Conservation (phyloP, 2,797 vertebrate species). For the Malacoctenus gilli region DNA sequence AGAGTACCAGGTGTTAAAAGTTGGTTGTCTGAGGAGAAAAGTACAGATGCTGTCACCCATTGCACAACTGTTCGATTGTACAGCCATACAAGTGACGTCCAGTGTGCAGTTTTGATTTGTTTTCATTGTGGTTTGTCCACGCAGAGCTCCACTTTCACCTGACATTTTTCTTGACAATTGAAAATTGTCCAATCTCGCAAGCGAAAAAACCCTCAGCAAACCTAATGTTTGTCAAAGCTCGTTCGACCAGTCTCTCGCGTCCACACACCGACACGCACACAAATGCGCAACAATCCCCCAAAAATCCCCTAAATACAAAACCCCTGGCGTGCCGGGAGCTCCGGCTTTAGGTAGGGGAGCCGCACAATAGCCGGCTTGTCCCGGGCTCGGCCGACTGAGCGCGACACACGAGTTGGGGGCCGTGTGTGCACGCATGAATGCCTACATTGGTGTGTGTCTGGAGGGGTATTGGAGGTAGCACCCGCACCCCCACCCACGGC, state of each 20-base stretch:
- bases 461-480: conserved; percentile 55
- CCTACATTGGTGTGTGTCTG: conserved; percentile 60
- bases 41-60: too few relatives aligned
- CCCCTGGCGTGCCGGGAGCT: conserved; percentile 42
- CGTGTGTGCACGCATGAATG: conserved; percentile 61
- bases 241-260: neutral
- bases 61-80: too few relatives aligned
- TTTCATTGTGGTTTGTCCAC: too few relatives aligned
- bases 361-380: conserved; percentile 75
- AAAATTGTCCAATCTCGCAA: conserved; percentile 9
- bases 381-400: conserved; percentile 34
- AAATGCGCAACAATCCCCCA: neutral
- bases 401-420: conserved; percentile 53
- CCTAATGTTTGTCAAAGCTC: conserved; percentile 20
- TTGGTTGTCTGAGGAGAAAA: too few relatives aligned
- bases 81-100: too few relatives aligned
- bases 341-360: conserved; percentile 59
- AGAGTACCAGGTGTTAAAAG: too few relatives aligned
- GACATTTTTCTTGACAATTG: too few relatives aligned
- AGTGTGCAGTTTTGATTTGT: too few relatives aligned
- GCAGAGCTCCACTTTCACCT: too few relatives aligned
- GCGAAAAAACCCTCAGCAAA: conserved; percentile 18
- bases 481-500: conserved; percentile 53
- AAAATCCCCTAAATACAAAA: conserved; percentile 67
- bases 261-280: conserved; percentile 1